Base-by-base conservation (phyloP, 2,888 invertebrate genomes). In the Urechis unicinctus region DNA sequence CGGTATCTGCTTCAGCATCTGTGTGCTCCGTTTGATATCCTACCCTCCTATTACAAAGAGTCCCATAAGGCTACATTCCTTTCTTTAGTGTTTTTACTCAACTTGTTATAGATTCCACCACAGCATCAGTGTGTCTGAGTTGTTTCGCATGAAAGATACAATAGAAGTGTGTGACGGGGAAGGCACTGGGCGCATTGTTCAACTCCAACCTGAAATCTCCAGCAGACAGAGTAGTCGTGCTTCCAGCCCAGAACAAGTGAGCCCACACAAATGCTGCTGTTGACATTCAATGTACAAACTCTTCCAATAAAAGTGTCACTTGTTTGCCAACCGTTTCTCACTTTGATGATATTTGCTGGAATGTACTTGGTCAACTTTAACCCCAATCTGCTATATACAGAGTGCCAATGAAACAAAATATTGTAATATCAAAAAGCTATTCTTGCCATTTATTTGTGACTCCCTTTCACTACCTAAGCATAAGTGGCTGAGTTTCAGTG, bases 101-200 rank as follows among this genome's bases (percentile, higher is more conserved):
- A 49, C 21, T 52, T 13, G 28, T 55, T 50, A 0, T 54, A 77
- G 78, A 50, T 77, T 74, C 71, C 86, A 88, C 75, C 85, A 86
- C 61, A 86, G 87, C 0, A 78, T 82, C 46, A 79, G 79, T 55
- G 78, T 81, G 2, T 75, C 80, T 3, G 81, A 81, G 57, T 67
- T 81, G 55, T 80, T 80, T 65, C 73, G 76, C 60, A 83, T 91
- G 74, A 85, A 85, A 64, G 91, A 91, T 68, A 85, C 88, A 0
- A 87, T 89, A 66, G 82, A 82, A 50, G 85, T 90, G n/a, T 82
- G 81, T n/a, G 86, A 88, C 52, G 65, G 67, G 58, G 86, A 86
- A 67, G 75, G 75, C 3, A 65, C 72, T 17, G 79, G 88, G 30
- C 82, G 89, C 55, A 86, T 87, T 78, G 85, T 89, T 30, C 82